Evolutionary conservation across 2,888 invertebrate genomes (phyloP).

Genomic region (Dolichopus griseipennis): DNA sequence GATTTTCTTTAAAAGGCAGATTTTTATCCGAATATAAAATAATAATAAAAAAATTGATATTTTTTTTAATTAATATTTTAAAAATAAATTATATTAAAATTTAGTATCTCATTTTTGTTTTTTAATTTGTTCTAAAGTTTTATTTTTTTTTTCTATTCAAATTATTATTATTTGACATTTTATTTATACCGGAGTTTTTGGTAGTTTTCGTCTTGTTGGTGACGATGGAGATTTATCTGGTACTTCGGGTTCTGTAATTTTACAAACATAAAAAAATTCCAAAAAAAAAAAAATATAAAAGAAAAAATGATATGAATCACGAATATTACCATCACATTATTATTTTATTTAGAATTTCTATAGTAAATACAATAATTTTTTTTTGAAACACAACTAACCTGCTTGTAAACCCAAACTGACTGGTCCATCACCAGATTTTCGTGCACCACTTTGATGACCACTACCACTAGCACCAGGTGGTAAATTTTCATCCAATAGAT

Average conservation of each 20-base stretch:
- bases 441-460: constrained; percentile 38
- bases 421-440: constrained; percentile 42
- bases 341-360: no score
- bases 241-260: constrained; percentile 63
- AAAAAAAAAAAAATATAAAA: constrained; percentile 10
- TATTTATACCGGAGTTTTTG: constrained; percentile 93
- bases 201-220: constrained; percentile 87
- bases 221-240: constrained; percentile 77
- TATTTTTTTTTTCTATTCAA: not conserved
- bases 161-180: constrained; percentile 20
- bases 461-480: constrained; percentile 43
- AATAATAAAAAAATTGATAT: no score
- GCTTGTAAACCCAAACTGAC: constrained; percentile 41
- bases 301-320: no score
- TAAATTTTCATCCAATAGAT: constrained; percentile 61
- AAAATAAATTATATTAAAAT: constrained; percentile 5
- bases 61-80: not conserved
- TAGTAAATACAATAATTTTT: not conserved
- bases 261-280: not conserved
- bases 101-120: not conserved
- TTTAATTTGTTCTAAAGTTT: not conserved
- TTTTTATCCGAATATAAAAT: not conserved
- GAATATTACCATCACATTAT: not conserved
- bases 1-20: not conserved
- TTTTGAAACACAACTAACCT: constrained; percentile 32